Percentiles rank a stretch among this genome's conserved stretches.
Evolutionary conservation across 1,140 invertebrate species (phyloP).

Genomic region (Papilio polyxenes): DNA sequence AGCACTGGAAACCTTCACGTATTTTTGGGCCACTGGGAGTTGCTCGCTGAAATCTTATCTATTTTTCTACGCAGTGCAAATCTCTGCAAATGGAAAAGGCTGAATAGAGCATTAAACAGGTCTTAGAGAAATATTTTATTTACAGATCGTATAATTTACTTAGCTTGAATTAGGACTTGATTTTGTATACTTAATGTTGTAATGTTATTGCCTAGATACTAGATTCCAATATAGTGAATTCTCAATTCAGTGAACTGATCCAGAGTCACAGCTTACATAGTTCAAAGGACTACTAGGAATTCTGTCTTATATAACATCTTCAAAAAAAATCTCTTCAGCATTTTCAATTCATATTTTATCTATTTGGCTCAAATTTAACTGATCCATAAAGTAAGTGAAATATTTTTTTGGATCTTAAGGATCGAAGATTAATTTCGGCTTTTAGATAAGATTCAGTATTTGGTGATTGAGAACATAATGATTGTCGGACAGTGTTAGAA

Average conservation of each 20-base stretch:
- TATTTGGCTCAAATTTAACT: no score
- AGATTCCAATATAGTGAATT: no score
- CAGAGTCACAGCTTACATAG: no score
- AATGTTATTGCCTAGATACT: no score
- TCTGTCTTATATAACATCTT: no score
- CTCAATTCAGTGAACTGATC: no score
- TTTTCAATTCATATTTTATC: no score
- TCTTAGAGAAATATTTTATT: background rate
- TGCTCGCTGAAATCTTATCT: constrained; percentile 22
- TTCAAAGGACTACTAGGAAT: no score
- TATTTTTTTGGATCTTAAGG: no score
- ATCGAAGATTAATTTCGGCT: background rate
- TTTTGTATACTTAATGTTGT: background rate
- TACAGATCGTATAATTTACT: background rate
- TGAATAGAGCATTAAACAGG: constrained; percentile 9
- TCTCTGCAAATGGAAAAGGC: constrained; percentile 14
- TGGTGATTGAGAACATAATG: background rate
- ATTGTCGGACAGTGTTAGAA: background rate
- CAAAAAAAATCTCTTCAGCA: no score
- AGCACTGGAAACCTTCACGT: background rate
- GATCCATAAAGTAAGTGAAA: no score
- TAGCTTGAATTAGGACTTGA: background rate
- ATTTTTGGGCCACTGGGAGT: constrained; percentile 7
- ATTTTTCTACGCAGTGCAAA: constrained; percentile 14
- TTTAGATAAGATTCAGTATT: background rate